Evolutionary conservation across 2,113 vertebrate species (phyloP).

Genomic region (Bothrops jararaca): DNA sequence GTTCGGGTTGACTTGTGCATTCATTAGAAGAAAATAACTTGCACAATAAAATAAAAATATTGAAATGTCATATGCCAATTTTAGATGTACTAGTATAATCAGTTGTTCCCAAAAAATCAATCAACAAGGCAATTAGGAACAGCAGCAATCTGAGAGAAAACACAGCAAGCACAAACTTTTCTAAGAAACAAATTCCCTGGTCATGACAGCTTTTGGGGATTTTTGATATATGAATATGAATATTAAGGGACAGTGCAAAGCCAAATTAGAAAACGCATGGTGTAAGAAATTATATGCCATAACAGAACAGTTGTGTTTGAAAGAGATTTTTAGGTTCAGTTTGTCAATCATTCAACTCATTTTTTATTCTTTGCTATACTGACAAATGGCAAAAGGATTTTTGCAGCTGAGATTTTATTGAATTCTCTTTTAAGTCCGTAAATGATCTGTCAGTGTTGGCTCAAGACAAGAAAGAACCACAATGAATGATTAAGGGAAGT

Average conservation of each 20-base stretch:
- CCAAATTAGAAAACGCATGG: not conserved
- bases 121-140: not conserved
- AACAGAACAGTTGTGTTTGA: conserved; percentile 15
- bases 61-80: not conserved
- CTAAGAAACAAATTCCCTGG: not conserved
- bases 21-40: not conserved
- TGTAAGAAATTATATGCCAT: not conserved
- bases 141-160: not conserved
- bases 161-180: not conserved
- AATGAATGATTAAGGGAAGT: not conserved
- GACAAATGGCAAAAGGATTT: not conserved
- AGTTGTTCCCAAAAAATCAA: not conserved
- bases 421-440: conserved; percentile 48
- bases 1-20: not conserved
- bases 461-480: not conserved
- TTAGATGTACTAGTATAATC: not conserved
- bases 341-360: not conserved
- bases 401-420: conserved; percentile 25
- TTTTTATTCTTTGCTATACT: conserved; percentile 11
- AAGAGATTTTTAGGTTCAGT: not conserved
- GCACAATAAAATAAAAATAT: not conserved
- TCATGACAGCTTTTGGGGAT: not conserved
- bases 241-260: not conserved
- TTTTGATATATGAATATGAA: not conserved
- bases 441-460: conserved; percentile 29